phyloP scores from a whole-genome alignment of 2,888 invertebrate genomes.

The Drosophila anomalata region DNA sequence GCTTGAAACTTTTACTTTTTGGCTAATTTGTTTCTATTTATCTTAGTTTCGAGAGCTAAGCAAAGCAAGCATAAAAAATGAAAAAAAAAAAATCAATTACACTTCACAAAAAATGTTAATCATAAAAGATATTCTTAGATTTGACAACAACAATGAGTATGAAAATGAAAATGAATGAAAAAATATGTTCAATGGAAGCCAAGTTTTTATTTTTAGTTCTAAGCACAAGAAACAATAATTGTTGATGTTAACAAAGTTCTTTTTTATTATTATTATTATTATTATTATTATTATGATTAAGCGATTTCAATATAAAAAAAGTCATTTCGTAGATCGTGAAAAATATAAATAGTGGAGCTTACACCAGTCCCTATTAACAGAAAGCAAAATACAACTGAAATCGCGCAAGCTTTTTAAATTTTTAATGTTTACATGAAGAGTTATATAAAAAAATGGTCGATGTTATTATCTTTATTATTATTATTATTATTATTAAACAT shows the following conservation, averaged over 20 bases:
- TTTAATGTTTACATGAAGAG: slow-evolving; percentile 69
- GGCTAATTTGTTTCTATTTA: slow-evolving; percentile 69
- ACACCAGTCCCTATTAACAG: slow-evolving; percentile 40
- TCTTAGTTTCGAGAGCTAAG: slow-evolving; percentile 61
- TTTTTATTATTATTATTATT: slow-evolving; percentile 50
- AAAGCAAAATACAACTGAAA: slow-evolving; percentile 46
- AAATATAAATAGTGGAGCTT: slow-evolving; percentile 21
- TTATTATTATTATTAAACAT: slow-evolving; percentile 73
- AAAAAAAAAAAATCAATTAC: slow-evolving; percentile 39
- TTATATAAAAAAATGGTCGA: slow-evolving; percentile 41
- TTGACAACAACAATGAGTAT: slow-evolving; percentile 23
- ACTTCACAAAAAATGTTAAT: slow-evolving; percentile 35
- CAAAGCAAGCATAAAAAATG: slow-evolving; percentile 40
- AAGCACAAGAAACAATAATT: slow-evolving; percentile 64
- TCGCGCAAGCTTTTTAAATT: slow-evolving; percentile 55
- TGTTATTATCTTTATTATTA: slow-evolving; percentile 57
- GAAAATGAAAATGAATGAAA: slow-evolving; percentile 29
- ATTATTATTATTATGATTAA: slow-evolving; percentile 47
- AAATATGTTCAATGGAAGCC: slow-evolving; percentile 69
- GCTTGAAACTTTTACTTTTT: slow-evolving; percentile 40
- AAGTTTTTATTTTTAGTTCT: slow-evolving; percentile 73
- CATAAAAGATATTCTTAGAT: slow-evolving; percentile 31
- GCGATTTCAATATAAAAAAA: slow-evolving; percentile 44
- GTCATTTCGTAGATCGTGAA: slow-evolving; percentile 61
- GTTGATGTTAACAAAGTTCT: slow-evolving; percentile 70